Base-by-base conservation (phyloP, 2,113 vertebrate species). In the Chionis minor region DNA sequence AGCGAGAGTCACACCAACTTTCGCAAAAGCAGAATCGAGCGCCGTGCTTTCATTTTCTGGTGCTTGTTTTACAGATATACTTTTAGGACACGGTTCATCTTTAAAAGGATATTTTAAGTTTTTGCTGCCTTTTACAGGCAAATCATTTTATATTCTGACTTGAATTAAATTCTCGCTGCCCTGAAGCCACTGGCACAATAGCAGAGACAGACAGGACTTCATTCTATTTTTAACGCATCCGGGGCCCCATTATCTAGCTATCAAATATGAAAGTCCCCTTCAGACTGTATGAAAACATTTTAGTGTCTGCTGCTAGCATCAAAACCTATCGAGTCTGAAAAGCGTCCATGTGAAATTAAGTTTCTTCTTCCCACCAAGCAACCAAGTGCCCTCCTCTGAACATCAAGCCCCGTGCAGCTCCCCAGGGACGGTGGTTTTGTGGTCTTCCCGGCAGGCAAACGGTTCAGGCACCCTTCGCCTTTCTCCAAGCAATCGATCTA, bases 371-470 rank as follows among this genome's bases (percentile, higher is more conserved):
- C 63, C 24, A 27, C 15, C 65, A 42, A 49, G 51, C 23, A 81
- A 26, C 40, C 26, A 10, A 78, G 26, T 4, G n/a, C 21, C 35
- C 44, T 33, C 18, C 4, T 75, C 35, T 67, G 65, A 17, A 2
- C 0, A 2, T 30, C 7, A 17, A 75, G 32, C 27, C 47, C 40
- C 0, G 0, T 6, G 26, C 62, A 70, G 35, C 63, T 83, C 59
- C 74, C 67, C 45, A 28, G 51, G 24, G 3, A 0, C 2, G 0
- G 27, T 14, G 33, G 17, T 10, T 83, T 45, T 52, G 17, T 3
- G 2, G 30, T 70, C 30, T 66, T 71, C 91, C n/a, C 32, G 9
- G 49, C 58, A 88, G 54, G 22, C 61, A 14, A 10, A 24, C 1
- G 1, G 49, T 38, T 58, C 33, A 24, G 63, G 14, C 70, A 85